These are phyloP conservation scores for Pinctada fucata DNA, from an alignment of 2,888 invertebrate species.

Conservation along the genomic window DNA sequence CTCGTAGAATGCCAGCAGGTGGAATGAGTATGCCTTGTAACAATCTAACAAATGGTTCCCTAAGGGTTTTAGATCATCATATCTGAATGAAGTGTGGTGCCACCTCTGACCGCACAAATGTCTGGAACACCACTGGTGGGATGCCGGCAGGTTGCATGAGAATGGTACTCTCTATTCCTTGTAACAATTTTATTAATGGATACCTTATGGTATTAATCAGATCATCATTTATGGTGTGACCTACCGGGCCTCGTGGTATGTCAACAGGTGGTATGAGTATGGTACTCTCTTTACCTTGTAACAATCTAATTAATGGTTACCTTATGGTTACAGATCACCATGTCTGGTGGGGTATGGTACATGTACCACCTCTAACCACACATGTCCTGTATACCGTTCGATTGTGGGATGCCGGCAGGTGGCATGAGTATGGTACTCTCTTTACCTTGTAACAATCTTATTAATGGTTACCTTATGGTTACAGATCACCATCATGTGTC, in stretches of 20 bases:
- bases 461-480: constrained; percentile 9
- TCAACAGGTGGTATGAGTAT: too few relatives aligned
- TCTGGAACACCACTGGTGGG: constrained; percentile 55
- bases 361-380: constrained; percentile 53
- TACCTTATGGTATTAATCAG: too few relatives aligned
- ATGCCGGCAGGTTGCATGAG: constrained; percentile 48
- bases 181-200: too few relatives aligned
- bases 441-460: not conserved
- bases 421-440: too few relatives aligned
- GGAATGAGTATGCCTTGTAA: constrained; percentile 49
- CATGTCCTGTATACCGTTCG: constrained; percentile 51
- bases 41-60: constrained; percentile 27
- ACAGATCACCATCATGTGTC: constrained; percentile 55
- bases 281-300: too few relatives aligned
- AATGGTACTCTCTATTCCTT: constrained; percentile 45
- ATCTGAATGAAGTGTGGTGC: constrained; percentile 38
- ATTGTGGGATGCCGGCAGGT: too few relatives aligned
- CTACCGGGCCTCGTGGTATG: too few relatives aligned
- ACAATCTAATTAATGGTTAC: not conserved
- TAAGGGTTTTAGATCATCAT: constrained; percentile 49
- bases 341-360: constrained; percentile 35
- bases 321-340: constrained; percentile 46
- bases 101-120: constrained; percentile 58
- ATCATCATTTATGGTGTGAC: too few relatives aligned
- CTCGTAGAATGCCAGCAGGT: constrained; percentile 50